phyloP scores from a whole-genome alignment of 2,113 vertebrate species.

The Brachionichthys hirsutus region DNA sequence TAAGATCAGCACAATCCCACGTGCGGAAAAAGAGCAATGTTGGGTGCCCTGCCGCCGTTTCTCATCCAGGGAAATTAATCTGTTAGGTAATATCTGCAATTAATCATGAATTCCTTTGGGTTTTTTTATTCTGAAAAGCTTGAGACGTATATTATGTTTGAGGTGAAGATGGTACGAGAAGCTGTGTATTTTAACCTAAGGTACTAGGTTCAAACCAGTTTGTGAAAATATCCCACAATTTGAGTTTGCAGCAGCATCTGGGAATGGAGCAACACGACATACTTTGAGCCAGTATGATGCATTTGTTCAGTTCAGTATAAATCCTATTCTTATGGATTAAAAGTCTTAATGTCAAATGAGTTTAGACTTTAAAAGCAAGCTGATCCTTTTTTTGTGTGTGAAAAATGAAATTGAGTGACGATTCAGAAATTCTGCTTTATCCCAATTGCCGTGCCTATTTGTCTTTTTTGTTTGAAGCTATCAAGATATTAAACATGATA shows the following conservation, averaged over 20 bases:
- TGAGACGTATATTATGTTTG: conserved; percentile 10
- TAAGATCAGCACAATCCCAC: conserved; percentile 1
- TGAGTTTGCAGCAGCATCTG: conserved; percentile 17
- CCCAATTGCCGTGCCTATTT: no score
- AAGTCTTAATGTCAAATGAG: no score
- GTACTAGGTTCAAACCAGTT: conserved; percentile 18
- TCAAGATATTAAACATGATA: no score
- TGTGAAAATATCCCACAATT: conserved; percentile 30
- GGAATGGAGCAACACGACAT: background rate
- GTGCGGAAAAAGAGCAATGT: background rate
- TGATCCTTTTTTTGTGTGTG: no score
- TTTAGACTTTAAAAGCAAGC: no score
- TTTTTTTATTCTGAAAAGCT: background rate
- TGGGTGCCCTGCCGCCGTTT: background rate
- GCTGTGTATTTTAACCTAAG: background rate
- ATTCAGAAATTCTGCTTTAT: no score
- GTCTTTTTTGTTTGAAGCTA: no score
- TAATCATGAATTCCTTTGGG: conserved; percentile 1
- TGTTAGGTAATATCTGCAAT: conserved; percentile 8
- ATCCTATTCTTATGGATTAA: no score
- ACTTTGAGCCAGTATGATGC: background rate
- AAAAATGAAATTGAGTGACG: no score
- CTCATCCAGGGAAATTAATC: conserved; percentile 1
- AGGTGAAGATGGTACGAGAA: background rate
- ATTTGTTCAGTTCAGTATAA: background rate